phyloP scores from a whole-genome alignment of 2,113 vertebrate species.

The Lepus americanus region DNA sequence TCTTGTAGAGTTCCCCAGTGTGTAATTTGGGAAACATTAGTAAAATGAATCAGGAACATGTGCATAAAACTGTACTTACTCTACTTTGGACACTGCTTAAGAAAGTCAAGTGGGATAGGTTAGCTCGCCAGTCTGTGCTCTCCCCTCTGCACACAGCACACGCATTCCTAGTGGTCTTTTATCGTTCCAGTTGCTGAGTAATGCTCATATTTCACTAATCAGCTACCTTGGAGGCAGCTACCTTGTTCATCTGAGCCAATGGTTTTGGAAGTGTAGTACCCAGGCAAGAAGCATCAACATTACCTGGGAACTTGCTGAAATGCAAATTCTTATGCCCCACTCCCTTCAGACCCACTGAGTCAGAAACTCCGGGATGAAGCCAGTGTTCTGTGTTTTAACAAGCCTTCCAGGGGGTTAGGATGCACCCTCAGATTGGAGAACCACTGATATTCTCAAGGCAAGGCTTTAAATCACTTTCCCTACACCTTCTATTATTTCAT shows the following conservation, averaged over 20 bases:
- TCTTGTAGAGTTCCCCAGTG: background rate
- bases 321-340: background rate
- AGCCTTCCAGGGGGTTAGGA: background rate
- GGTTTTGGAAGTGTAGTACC: background rate
- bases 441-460: slow-evolving; percentile 9
- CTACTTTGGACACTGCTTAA: slow-evolving; percentile 40
- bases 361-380: background rate
- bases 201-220: slow-evolving; percentile 32
- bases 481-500: slow-evolving; percentile 39
- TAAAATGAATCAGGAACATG: slow-evolving; percentile 55
- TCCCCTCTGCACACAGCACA: background rate
- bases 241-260: slow-evolving; percentile 27
- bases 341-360: slow-evolving; percentile 11
- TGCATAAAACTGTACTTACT: slow-evolving; percentile 29
- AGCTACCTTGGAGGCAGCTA: background rate
- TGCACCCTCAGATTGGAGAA: background rate
- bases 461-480: slow-evolving; percentile 37
- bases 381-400: background rate
- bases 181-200: slow-evolving; percentile 16
- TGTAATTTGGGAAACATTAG: slow-evolving; percentile 31
- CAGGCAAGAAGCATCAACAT: background rate
- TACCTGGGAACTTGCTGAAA: slow-evolving; percentile 41
- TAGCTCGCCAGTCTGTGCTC: slow-evolving; percentile 4
- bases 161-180: background rate
- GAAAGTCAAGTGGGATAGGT: background rate